A percentile compares a stretch with the other conserved stretches of the same genome.
Conservation (phyloP, 2,888 invertebrate species). For the Hydropsyche betteni region DNA sequence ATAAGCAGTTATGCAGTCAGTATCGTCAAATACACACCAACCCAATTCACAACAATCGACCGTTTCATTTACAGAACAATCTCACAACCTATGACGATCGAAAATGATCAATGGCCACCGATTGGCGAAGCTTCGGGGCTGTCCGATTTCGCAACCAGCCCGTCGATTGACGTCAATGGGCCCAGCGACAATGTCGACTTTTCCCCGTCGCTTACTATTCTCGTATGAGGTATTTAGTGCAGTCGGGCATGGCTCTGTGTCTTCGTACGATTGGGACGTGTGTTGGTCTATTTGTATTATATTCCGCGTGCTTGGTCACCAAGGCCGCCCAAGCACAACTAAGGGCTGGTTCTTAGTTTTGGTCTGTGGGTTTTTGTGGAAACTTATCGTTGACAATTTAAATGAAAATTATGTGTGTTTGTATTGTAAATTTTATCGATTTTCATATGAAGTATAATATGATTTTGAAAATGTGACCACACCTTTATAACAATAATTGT, state of each 20-base stretch:
- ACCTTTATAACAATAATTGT: too few relatives aligned
- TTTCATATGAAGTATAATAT: too few relatives aligned
- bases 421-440: too few relatives aligned
- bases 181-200: neutral
- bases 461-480: too few relatives aligned
- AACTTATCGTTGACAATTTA: too few relatives aligned
- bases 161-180: constrained; percentile 20
- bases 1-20: too few relatives aligned
- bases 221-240: constrained; percentile 28
- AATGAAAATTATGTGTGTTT: too few relatives aligned
- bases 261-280: neutral
- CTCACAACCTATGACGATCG: neutral
- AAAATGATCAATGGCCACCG: constrained; percentile 2
- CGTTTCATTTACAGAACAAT: constrained; percentile 1
- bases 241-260: neutral
- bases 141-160: neutral
- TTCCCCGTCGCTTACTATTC: constrained; percentile 2
- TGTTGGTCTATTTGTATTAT: neutral
- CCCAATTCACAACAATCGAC: neutral
- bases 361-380: too few relatives aligned
- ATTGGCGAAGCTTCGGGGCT: neutral
- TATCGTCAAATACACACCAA: too few relatives aligned
- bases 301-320: constrained; percentile 6
- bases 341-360: neutral
- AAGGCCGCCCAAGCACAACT: neutral